phyloP scores from a whole-genome alignment of 2,113 vertebrate genomes.

The Turnix velox region DNA sequence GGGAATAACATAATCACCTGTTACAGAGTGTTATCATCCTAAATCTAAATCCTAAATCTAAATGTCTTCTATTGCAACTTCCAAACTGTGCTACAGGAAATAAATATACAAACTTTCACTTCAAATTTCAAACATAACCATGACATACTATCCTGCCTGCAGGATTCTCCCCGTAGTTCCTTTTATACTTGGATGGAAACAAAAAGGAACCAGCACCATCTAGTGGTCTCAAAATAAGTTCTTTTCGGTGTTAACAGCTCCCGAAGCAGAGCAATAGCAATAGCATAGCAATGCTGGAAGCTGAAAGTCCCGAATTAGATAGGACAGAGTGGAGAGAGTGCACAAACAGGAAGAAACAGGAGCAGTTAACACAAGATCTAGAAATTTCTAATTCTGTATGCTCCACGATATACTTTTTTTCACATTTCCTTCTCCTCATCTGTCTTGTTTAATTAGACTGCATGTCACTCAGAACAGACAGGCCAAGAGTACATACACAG shows the following conservation, averaged over 20 bases:
- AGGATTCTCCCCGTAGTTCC: background rate
- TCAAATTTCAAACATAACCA: background rate
- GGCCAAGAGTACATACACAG: background rate
- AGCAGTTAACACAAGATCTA: background rate
- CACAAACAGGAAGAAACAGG: background rate
- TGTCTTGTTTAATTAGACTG: background rate
- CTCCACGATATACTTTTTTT: background rate
- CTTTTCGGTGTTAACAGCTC: background rate
- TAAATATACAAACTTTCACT: background rate
- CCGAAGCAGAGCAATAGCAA: too few relatives aligned
- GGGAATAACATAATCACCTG: background rate
- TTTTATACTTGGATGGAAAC: background rate
- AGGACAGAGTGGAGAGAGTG: background rate
- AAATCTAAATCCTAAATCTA: background rate
- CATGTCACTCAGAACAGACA: background rate
- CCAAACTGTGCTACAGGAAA: background rate
- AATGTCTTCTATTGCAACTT: background rate
- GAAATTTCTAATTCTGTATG: background rate
- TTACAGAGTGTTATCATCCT: background rate
- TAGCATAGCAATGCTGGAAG: background rate
- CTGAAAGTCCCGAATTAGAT: background rate
- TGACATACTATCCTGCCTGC: background rate
- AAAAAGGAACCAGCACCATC: conserved; percentile 65
- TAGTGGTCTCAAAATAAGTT: conserved; percentile 49
- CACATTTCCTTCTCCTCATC: background rate